These are phyloP conservation scores for Colletes gigas DNA, from an alignment of 1,140 invertebrate species.

Conservation along the genomic window DNA sequence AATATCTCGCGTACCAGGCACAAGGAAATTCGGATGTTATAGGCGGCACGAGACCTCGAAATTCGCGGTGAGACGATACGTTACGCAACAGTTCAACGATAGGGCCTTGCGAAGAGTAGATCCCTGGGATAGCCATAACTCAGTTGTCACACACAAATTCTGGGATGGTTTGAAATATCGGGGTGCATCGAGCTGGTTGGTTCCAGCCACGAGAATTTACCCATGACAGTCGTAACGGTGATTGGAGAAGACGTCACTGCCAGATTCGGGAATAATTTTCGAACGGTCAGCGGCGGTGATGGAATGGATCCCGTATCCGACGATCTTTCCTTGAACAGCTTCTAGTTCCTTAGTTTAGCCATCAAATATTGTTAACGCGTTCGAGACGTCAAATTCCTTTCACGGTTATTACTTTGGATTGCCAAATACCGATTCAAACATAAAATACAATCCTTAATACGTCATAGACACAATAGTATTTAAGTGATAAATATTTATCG, in stretches of 20 bases:
- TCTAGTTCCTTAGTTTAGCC: too few species aligned
- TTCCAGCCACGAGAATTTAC: constrained; percentile 20
- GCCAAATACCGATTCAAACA: too few species aligned
- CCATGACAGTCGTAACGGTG: constrained; percentile 11
- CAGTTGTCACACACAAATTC: constrained; percentile 48
- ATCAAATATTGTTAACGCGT: too few species aligned
- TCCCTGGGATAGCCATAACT: constrained; percentile 25
- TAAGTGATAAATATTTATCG: too few species aligned
- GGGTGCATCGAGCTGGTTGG: neutral
- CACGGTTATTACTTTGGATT: too few species aligned
- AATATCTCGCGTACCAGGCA: neutral
- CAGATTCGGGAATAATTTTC: constrained; percentile 25
- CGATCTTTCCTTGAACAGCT: too few species aligned
- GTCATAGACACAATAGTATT: too few species aligned
- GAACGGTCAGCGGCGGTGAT: neutral
- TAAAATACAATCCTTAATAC: too few species aligned
- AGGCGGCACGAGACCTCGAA: neutral
- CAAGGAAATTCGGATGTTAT: neutral
- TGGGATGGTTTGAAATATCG: constrained; percentile 24
- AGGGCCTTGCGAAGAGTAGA: neutral
- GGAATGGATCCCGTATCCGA: too few species aligned
- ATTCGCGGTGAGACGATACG: constrained; percentile 1
- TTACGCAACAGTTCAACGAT: constrained; percentile 1
- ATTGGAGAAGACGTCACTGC: constrained; percentile 13
- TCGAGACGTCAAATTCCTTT: too few species aligned